Percentiles rank a stretch among this genome's conserved stretches.
These are phyloP conservation scores for Falco columbarius DNA, from an alignment of 2,797 vertebrate species.

Conservation along the genomic window DNA sequence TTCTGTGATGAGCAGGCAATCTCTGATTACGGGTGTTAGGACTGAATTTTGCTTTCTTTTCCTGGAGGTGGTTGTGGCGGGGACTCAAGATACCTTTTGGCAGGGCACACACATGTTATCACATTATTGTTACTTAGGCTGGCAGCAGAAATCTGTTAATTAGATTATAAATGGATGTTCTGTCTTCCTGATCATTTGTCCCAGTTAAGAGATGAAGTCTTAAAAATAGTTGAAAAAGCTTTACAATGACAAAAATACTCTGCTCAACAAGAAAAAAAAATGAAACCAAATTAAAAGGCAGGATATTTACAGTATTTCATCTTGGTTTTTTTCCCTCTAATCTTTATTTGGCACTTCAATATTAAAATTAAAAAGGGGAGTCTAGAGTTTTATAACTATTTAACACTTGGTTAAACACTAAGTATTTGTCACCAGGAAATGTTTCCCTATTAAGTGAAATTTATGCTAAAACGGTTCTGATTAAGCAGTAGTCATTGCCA, in stretches of 20 bases:
- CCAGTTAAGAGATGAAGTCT: constrained; percentile 25
- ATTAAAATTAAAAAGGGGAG: constrained; percentile 58
- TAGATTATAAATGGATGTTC: not conserved
- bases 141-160: constrained; percentile 49
- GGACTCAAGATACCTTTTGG: not conserved
- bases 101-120: not conserved
- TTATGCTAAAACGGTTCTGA: constrained; percentile 66
- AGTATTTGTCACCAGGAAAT: constrained; percentile 69
- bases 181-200: constrained; percentile 45
- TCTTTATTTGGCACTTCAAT: constrained; percentile 44
- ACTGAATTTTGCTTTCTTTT: not conserved
- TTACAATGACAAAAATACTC: not conserved
- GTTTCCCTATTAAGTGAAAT: constrained; percentile 59
- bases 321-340: not conserved
- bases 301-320: not conserved
- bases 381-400: constrained; percentile 57
- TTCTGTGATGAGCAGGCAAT: not conserved
- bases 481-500: constrained; percentile 66
- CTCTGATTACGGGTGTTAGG: not conserved
- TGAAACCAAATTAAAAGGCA: not conserved
- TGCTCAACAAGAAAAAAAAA: not conserved
- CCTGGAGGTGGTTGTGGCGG: not conserved
- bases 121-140: constrained; percentile 28
- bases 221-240: constrained; percentile 21
- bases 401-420: constrained; percentile 72